Conservation (phyloP, 2,888 invertebrate species). For the Hemaris fuciformis region DNA sequence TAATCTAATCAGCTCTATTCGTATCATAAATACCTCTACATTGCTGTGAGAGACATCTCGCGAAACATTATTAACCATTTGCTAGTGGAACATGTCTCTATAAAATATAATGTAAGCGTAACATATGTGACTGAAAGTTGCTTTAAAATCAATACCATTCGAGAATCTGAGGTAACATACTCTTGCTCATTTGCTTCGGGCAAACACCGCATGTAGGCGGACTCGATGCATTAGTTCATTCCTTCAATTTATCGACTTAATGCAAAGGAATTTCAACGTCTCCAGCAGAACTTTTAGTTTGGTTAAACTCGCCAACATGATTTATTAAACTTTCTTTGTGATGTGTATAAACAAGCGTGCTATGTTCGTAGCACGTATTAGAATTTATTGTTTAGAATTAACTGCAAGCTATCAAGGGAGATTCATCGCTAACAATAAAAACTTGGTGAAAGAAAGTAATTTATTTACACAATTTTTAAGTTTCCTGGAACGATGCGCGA, state of each 20-base stretch:
- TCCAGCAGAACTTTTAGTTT: background rate
- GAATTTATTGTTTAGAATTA: background rate
- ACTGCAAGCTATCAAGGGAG: background rate
- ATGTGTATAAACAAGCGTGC: background rate
- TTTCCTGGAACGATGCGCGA: conserved; percentile 40
- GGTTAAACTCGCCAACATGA: background rate
- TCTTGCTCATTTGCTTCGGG: conserved; percentile 37
- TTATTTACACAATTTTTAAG: conserved; percentile 35
- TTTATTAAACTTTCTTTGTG: background rate
- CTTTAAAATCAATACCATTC: conserved; percentile 25
- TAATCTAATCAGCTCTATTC: no score
- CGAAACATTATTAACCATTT: background rate
- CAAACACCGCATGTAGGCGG: conserved; percentile 51
- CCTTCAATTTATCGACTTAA: conserved; percentile 51
- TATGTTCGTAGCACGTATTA: background rate
- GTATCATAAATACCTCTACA: background rate
- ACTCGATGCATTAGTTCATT: conserved; percentile 56
- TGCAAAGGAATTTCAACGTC: conserved; percentile 30
- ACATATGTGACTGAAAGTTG: conserved; percentile 13
- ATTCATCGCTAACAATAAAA: background rate
- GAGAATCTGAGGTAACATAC: conserved; percentile 25
- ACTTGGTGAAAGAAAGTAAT: background rate
- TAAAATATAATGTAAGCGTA: background rate
- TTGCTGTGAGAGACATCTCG: background rate
- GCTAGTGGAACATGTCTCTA: background rate